Evolutionary conservation across 1,140 invertebrate genomes (phyloP).

Genomic region (Drosophila melanica): DNA sequence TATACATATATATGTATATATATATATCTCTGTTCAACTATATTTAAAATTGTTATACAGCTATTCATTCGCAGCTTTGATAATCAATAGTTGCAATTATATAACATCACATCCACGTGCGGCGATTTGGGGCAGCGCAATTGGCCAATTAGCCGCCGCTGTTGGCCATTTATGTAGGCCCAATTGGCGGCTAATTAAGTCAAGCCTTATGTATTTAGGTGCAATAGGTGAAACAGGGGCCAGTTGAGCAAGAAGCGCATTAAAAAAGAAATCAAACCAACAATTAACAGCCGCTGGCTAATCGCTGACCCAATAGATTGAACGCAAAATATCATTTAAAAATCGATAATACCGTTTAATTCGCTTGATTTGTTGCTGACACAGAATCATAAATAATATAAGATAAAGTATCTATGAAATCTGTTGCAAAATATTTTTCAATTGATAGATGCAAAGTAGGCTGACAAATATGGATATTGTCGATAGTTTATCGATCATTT

Average conservation of each 20-base stretch:
- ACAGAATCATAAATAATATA: too few species aligned
- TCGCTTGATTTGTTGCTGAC: too few species aligned
- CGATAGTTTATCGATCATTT: too few species aligned
- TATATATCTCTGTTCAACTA: not conserved
- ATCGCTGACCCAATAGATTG: too few species aligned
- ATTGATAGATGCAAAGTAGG: too few species aligned
- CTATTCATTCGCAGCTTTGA: constrained; percentile 8
- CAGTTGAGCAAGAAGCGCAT: not conserved
- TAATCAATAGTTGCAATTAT: constrained; percentile 18
- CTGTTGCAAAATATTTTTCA: not conserved
- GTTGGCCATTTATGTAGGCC: constrained; percentile 40
- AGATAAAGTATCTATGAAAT: too few species aligned
- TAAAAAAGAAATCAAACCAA: too few species aligned
- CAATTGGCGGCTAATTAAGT: constrained; percentile 33
- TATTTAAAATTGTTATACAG: too few species aligned
- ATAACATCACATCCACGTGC: constrained; percentile 27
- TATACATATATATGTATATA: not conserved
- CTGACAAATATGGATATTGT: too few species aligned
- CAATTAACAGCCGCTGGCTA: too few species aligned
- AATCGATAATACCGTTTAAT: too few species aligned
- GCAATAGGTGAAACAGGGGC: not conserved
- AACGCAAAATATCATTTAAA: too few species aligned
- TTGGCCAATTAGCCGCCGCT: constrained; percentile 39
- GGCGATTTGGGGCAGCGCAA: constrained; percentile 20
- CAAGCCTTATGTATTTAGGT: constrained; percentile 27